Base-by-base conservation (phyloP, 2,888 invertebrate genomes). In the Pammene aurita region DNA sequence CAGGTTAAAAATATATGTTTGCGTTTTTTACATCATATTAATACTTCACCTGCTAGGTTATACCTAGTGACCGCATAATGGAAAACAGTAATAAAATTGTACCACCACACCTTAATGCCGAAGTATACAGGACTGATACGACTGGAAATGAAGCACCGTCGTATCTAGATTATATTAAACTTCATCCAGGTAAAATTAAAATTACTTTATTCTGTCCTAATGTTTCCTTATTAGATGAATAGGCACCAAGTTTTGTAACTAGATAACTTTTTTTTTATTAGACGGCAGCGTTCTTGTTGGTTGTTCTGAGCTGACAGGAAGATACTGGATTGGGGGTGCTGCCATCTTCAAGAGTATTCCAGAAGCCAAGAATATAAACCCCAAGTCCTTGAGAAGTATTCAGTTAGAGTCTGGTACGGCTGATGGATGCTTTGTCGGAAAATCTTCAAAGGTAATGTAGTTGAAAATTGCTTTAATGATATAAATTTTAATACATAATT, bases 51-150 rank as follows among this genome's bases (percentile, higher is more conserved):
- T 13, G 61, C 13, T 48, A 61, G 61, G 48, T 61, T 61, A 61
- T 38, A 60, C 9, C 16, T 13, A 46, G 7, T 44, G 42, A 65
- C 18, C 18, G 64, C 66, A 70, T 56, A 71, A 89, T 89, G 89
- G 86, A 88, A 63, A 87, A 83, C 56, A 81, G 79, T 69, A 86
- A 85, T 69, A 83, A 84, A 80, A 89, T 92, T 63, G 79, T 91
- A 35, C 87, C 91, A 65, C 92, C 92, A 7, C 91, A 92, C 80
- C 81, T 92, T 16, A 92, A 92, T 76, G 90, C 92, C n/a, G 91
- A 92, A 77, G 87, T 88, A 60, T 92, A 92, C 69, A 84, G 90
- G 75, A 88, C 84, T 1, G 86, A 90, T 73, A 85, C 87, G 13
- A 84, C 87, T 54, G 87, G 88, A 57, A 87, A 86, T 14, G 81